Percentiles rank a stretch among this genome's conserved stretches.
These are phyloP conservation scores for Austrofundulus limnaeus DNA, from an alignment of 2,113 vertebrate species.

Conservation along the genomic window DNA sequence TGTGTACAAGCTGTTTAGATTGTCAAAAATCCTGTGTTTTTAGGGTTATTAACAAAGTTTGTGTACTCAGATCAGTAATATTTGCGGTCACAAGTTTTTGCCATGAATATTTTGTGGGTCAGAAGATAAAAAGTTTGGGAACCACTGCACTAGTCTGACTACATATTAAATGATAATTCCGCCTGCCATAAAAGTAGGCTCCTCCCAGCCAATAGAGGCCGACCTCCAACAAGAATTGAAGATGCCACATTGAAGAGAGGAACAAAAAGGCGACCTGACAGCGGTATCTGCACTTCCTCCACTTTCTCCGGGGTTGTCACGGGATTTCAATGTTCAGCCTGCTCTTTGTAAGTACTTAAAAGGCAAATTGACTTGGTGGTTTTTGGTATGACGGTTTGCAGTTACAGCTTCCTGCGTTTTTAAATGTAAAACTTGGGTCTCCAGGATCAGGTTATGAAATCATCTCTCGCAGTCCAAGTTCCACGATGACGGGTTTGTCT, in stretches of 20 bases:
- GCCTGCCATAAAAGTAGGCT: conserved; percentile 46
- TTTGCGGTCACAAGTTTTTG: no score
- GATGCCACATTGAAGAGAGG: conserved; percentile 77
- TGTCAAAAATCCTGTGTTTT: no score
- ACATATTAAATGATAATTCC: not conserved
- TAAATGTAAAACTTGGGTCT: conserved; percentile 35
- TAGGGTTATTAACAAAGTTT: no score
- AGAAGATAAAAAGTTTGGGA: no score
- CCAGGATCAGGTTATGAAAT: no score
- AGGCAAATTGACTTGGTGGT: not conserved
- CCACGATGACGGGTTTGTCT: conserved; percentile 3
- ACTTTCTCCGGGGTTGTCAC: conserved; percentile 80
- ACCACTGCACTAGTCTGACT: no score
- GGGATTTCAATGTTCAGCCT: conserved; percentile 85
- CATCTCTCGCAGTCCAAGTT: conserved; percentile 16
- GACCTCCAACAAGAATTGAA: conserved; percentile 56
- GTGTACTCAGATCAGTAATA: no score
- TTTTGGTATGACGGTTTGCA: not conserved
- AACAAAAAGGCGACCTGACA: conserved; percentile 75
- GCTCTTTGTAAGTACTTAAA: conserved; percentile 78
- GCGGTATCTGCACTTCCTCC: conserved; percentile 72
- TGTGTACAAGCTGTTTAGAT: no score
- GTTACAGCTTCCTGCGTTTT: no score
- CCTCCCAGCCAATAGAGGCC: conserved; percentile 65
- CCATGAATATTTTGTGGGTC: no score